Conservation (phyloP, 2,888 invertebrate genomes). For the Micropterix aruncella region DNA sequence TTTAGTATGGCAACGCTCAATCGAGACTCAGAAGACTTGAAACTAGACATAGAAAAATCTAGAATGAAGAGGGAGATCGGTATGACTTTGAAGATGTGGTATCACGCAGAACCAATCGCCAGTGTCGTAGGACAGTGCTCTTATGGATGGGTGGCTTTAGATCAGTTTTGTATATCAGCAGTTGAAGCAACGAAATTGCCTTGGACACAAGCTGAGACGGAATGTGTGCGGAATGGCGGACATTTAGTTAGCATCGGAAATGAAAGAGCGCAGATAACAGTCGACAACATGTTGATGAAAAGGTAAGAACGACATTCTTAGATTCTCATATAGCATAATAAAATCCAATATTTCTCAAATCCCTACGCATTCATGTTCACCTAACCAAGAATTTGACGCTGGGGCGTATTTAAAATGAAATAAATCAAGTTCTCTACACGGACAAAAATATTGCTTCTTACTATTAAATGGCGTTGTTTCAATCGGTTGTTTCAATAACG, state of each 20-base stretch:
- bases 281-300: slow-evolving; percentile 48
- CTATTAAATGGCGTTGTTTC: no score
- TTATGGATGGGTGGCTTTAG: slow-evolving; percentile 55
- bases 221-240: slow-evolving; percentile 48
- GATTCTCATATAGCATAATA: no score
- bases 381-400: no score
- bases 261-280: slow-evolving; percentile 44
- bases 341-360: no score
- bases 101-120: slow-evolving; percentile 46
- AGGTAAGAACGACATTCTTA: no score
- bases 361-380: no score
- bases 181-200: slow-evolving; percentile 39
- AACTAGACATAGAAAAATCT: neutral
- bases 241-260: slow-evolving; percentile 53
- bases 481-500: no score
- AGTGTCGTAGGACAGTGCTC: slow-evolving; percentile 51
- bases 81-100: slow-evolving; percentile 45
- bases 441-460: no score
- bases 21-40: neutral
- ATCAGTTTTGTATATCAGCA: slow-evolving; percentile 51
- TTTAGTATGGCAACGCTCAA: neutral
- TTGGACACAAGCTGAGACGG: slow-evolving; percentile 55
- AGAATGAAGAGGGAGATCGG: slow-evolving; percentile 15
- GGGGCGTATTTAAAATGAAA: no score
- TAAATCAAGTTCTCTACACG: no score